Evolutionary conservation across 2,113 vertebrate species (phyloP).

Genomic region (Thalassoma bifasciatum): DNA sequence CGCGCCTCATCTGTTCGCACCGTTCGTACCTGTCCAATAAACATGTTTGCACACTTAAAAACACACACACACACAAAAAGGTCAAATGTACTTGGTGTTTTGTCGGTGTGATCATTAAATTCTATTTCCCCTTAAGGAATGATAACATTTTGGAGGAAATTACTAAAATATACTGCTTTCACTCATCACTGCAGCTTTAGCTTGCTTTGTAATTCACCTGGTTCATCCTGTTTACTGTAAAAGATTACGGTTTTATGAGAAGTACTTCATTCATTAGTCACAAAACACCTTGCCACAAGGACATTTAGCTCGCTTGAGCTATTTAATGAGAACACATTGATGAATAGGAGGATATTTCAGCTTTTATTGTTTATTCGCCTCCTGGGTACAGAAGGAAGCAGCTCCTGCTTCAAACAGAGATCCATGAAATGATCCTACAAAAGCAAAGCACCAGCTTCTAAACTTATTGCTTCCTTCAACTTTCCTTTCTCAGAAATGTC

Average conservation of each 20-base stretch:
- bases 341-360: constrained; percentile 21
- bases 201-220: background rate
- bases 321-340: constrained; percentile 30
- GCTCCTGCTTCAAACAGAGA: constrained; percentile 7
- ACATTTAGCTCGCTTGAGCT: constrained; percentile 25
- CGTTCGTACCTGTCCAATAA: constrained; percentile 85
- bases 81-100: background rate
- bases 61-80: constrained; percentile 12
- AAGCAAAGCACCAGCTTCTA: constrained; percentile 5
- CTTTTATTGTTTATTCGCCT: constrained; percentile 24
- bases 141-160: background rate
- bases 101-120: background rate
- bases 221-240: background rate
- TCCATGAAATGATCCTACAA: constrained; percentile 15
- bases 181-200: background rate
- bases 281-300: constrained; percentile 27
- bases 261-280: background rate
- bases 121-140: constrained; percentile 2
- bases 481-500: constrained; percentile 15
- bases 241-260: background rate
- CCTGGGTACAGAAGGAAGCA: constrained; percentile 22
- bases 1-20: constrained; percentile 90
- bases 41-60: constrained; percentile 14
- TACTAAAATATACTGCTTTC: background rate
- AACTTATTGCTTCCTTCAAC: background rate